Percentiles rank a stretch among this genome's conserved stretches.
These are phyloP conservation scores for Pomacea maculata DNA, from an alignment of 1,140 invertebrate species.

Conservation along the genomic window DNA sequence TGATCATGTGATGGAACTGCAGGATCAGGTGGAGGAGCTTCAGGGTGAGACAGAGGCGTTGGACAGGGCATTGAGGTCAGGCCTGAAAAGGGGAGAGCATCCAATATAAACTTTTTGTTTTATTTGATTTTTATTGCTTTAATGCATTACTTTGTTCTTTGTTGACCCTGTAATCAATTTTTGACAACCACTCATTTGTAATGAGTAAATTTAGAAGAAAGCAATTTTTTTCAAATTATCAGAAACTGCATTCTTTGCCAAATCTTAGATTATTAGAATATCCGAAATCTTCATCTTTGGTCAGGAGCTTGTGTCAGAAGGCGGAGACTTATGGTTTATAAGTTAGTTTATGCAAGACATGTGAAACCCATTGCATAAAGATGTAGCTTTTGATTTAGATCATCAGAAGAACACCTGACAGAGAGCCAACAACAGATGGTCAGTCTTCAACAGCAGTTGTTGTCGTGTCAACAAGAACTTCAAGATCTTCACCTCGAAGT, in stretches of 20 bases:
- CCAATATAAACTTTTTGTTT: neutral
- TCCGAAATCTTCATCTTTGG: too few species aligned
- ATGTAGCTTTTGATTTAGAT: conserved; percentile 35
- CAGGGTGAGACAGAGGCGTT: conserved; percentile 51
- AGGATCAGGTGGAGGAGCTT: conserved; percentile 49
- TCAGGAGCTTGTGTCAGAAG: too few species aligned
- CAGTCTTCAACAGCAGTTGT: conserved; percentile 37
- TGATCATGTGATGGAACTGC: conserved; percentile 44
- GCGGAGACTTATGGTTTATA: too few species aligned
- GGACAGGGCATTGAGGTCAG: conserved; percentile 51
- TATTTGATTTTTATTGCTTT: neutral
- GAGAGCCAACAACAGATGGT: conserved; percentile 40
- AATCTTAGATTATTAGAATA: too few species aligned
- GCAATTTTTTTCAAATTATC: neutral
- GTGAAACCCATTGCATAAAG: neutral
- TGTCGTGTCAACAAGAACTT: conserved; percentile 38
- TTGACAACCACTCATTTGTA: too few species aligned
- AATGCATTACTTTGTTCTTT: neutral
- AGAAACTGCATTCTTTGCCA: neutral
- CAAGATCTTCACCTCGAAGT: conserved; percentile 41
- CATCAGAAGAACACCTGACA: conserved; percentile 54
- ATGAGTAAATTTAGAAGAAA: too few species aligned
- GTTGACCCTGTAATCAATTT: too few species aligned
- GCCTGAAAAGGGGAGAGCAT: too few species aligned
- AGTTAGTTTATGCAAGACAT: too few species aligned